Evolutionary conservation across 2,888 invertebrate genomes (phyloP).

Genomic region (Halictus quadricinctus): DNA sequence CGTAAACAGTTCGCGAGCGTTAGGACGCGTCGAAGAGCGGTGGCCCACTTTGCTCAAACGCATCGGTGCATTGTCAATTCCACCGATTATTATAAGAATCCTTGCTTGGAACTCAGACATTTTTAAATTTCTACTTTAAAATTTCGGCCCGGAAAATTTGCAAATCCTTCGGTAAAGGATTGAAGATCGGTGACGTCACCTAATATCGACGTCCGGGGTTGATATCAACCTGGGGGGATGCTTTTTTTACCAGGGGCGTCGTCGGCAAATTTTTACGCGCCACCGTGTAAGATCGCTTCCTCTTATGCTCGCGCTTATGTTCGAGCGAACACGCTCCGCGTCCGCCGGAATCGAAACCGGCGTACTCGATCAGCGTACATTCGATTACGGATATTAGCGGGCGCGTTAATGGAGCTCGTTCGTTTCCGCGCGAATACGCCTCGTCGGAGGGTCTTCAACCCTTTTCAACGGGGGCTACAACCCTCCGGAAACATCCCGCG

Average conservation of each 20-base stretch:
- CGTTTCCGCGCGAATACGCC: slow-evolving; percentile 27
- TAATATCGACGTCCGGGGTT: too few species aligned
- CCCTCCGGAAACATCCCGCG: neutral
- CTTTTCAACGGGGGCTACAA: neutral
- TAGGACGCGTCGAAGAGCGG: neutral
- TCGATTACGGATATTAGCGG: slow-evolving; percentile 57
- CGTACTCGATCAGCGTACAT: slow-evolving; percentile 31
- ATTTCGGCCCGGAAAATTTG: too few species aligned
- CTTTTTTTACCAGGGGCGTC: neutral
- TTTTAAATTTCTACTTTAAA: too few species aligned
- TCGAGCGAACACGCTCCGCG: neutral
- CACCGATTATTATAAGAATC: neutral
- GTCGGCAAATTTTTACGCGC: slow-evolving; percentile 38
- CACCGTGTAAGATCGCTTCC: slow-evolving; percentile 32
- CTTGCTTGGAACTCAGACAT: neutral
- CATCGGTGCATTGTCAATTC: neutral
- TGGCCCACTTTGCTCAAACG: neutral
- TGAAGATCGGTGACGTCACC: too few species aligned
- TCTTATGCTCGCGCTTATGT: neutral
- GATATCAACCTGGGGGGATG: too few species aligned
- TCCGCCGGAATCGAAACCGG: neutral
- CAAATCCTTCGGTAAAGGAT: neutral
- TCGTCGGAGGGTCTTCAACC: slow-evolving; percentile 25
- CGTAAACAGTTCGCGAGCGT: neutral
- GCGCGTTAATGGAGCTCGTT: slow-evolving; percentile 57